Evolutionary conservation across 2,888 invertebrate genomes (phyloP).

Genomic region (Entomobrya multifasciata): DNA sequence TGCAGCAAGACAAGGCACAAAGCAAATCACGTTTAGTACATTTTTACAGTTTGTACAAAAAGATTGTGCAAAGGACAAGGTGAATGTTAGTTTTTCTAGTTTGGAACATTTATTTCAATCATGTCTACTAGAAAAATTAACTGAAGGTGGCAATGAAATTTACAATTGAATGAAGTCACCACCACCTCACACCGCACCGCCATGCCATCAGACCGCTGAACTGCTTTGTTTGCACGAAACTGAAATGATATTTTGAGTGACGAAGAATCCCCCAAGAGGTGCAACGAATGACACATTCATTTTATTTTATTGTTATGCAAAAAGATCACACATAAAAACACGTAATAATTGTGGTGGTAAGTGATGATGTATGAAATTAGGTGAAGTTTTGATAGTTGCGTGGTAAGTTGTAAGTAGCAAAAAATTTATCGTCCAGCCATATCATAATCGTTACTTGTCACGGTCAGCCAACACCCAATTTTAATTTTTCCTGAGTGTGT

Average conservation of each 20-base stretch:
- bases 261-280: background rate
- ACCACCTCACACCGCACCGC: no score
- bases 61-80: constrained; percentile 26
- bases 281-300: constrained; percentile 23
- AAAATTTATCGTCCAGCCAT: constrained; percentile 34
- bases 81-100: background rate
- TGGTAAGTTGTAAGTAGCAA: background rate
- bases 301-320: constrained; percentile 17
- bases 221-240: background rate
- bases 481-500: constrained; percentile 31
- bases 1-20: no score
- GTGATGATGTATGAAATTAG: constrained; percentile 14
- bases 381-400: background rate
- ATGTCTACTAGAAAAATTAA: no score
- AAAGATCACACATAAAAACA: constrained; percentile 22
- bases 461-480: constrained; percentile 38
- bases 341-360: background rate
- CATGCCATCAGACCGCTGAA: no score
- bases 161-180: no score
- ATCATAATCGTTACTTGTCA: no score
- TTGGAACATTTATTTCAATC: constrained; percentile 23
- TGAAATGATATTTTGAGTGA: background rate
- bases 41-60: background rate
- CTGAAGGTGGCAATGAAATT: no score
- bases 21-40: no score